Conservation (phyloP, 2,797 vertebrate species). For the Cirrhinus mrigala region DNA sequence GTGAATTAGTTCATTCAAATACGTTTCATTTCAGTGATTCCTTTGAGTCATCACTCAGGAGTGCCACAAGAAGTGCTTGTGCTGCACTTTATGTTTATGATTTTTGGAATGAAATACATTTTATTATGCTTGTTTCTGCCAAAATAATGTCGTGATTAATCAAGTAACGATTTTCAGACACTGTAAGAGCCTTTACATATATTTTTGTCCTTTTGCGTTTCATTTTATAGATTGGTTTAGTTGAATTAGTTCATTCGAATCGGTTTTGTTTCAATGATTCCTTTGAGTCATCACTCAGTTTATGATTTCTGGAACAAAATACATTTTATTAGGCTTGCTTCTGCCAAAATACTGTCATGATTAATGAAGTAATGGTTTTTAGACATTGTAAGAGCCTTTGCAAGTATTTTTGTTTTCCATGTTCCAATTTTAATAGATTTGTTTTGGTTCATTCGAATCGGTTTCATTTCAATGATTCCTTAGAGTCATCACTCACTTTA, state of each 20-base stretch:
- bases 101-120: not conserved
- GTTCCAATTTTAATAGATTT: too few species aligned
- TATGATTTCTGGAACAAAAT: too few species aligned
- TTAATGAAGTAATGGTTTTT: too few species aligned
- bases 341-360: too few species aligned
- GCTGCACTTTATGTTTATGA: not conserved
- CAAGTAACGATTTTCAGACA: not conserved
- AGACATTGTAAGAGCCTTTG: too few species aligned
- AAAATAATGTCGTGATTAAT: not conserved
- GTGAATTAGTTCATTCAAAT: too few species aligned
- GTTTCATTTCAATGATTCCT: not conserved
- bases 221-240: not conserved
- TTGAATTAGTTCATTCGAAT: not conserved
- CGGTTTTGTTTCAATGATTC: too few species aligned
- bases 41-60: not conserved
- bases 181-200: not conserved
- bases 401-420: too few species aligned
- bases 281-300: too few species aligned
- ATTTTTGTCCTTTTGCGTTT: not conserved
- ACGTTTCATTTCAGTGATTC: not conserved
- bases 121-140: not conserved
- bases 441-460: too few species aligned
- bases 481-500: too few species aligned
- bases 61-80: not conserved
- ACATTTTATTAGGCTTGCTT: too few species aligned